Base-by-base conservation (phyloP, 2,888 invertebrate species). In the Eudasyphora cyanicolor region DNA sequence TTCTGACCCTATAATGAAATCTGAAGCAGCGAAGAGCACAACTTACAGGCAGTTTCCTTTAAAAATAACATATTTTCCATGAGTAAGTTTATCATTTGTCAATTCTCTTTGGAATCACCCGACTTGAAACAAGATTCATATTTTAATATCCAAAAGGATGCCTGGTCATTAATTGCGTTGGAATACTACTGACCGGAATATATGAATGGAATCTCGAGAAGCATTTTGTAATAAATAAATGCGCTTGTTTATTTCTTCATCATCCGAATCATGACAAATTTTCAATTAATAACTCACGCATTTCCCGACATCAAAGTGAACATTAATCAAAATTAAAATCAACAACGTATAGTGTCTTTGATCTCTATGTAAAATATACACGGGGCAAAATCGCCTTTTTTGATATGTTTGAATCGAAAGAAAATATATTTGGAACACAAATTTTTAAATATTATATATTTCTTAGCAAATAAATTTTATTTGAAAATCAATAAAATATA, bases 321-420 rank as follows among this genome's bases (percentile, higher is more conserved):
- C 62, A 80, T 80, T 75, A 80, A 80, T 76, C 70, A 80, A 62
- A 80, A 71, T 42, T 29, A 49, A 62, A 29, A 76, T 38, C 29
- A 76, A 10, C 70, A 57, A n/a, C n/a, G n/a, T 29, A 64, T n/a
- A 75, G 27, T n/a, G 49, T 49, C 70, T 80, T 80, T 80, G 80
- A 80, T 80, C 75, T 74, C n/a, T 32, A 7, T 24, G 14, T 24
- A 12, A n/a, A n/a, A 12, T n/a, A n/a, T 45, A 6, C 4, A 45
- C n/a, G 45, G 45, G 14, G n/a, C 32, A n/a, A n/a, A n/a, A n/a
- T 32, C 32, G 32, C 32, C 8, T 8, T 32, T 32, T 8, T 32
- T 45, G n/a, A 1, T 45, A 2, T 6, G 45, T n/a, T 12, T 45
- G n/a, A 38, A 38, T 38, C n/a, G n/a, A 45, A 6, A n/a, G n/a